These are phyloP conservation scores for Bambusicola thoracicus DNA, from an alignment of 2,113 vertebrate genomes.

Conservation along the genomic window DNA sequence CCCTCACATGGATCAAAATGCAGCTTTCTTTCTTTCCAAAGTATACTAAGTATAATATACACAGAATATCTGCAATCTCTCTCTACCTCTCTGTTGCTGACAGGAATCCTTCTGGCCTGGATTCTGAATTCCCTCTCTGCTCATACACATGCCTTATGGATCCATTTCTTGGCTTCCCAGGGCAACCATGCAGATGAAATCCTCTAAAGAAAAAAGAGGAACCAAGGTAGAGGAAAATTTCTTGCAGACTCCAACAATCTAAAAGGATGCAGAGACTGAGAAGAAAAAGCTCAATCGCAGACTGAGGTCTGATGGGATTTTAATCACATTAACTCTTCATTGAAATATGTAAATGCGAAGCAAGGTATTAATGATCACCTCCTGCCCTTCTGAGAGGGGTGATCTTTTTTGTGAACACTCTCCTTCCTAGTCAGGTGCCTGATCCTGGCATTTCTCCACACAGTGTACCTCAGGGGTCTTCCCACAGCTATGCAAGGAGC, in stretches of 20 bases:
- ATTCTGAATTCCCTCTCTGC: neutral
- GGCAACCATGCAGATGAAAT: neutral
- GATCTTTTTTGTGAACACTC: neutral
- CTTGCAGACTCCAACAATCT: neutral
- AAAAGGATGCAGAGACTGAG: neutral
- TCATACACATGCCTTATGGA: neutral
- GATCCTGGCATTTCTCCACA: neutral
- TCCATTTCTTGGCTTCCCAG: neutral
- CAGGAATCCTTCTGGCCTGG: neutral
- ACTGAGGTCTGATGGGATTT: neutral
- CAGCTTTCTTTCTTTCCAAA: neutral
- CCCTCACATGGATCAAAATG: neutral
- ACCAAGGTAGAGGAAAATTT: neutral
- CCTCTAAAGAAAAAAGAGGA: neutral
- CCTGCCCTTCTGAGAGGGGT: neutral
- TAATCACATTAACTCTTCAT: neutral
- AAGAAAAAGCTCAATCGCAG: neutral
- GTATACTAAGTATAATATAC: neutral
- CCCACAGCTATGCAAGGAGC: neutral
- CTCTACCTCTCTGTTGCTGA: neutral
- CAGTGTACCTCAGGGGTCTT: neutral
- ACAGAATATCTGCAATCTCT: neutral
- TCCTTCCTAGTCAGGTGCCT: neutral
- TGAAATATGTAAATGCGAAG: neutral
- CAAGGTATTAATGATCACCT: neutral